Conservation (phyloP, 2,888 invertebrate species). For the Dyspetes luteomarginatus region DNA sequence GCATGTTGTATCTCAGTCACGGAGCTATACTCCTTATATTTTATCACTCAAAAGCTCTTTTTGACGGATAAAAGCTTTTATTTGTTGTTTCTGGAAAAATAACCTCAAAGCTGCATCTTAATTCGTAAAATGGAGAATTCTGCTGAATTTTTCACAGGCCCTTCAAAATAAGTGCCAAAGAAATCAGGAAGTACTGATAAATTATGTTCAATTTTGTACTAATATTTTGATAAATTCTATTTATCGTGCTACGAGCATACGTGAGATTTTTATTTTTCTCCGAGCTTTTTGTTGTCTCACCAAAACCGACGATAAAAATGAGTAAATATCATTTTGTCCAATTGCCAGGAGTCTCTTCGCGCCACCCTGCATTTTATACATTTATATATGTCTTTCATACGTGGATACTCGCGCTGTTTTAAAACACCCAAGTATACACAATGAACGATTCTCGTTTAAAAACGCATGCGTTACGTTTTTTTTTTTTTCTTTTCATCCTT, state of each 20-base stretch:
- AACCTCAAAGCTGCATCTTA: conserved; percentile 31
- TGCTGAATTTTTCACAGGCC: neutral
- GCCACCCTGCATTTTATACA: conserved; percentile 50
- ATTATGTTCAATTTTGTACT: too few relatives aligned
- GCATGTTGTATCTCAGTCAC: conserved; percentile 38
- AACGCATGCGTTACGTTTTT: conserved; percentile 33
- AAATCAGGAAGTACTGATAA: too few relatives aligned
- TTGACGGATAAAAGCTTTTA: neutral
- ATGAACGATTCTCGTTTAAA: conserved; percentile 48
- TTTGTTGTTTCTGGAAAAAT: neutral
- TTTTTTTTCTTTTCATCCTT: conserved; percentile 18
- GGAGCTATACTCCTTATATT: conserved; percentile 29
- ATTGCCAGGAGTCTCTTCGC: conserved; percentile 52
- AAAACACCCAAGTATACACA: conserved; percentile 15
- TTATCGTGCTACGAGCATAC: too few relatives aligned
- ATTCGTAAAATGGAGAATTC: conserved; percentile 9
- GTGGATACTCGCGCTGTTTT: conserved; percentile 15
- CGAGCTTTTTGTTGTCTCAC: neutral
- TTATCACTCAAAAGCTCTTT: conserved; percentile 5
- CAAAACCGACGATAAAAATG: neutral
- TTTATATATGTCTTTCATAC: conserved; percentile 15
- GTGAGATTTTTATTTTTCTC: too few relatives aligned
- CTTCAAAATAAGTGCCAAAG: neutral
- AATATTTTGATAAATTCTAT: neutral
- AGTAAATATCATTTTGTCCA: conserved; percentile 3